Evolutionary conservation across 2,113 vertebrate genomes (phyloP).

Genomic region (Microcebus lehilahytsara): DNA sequence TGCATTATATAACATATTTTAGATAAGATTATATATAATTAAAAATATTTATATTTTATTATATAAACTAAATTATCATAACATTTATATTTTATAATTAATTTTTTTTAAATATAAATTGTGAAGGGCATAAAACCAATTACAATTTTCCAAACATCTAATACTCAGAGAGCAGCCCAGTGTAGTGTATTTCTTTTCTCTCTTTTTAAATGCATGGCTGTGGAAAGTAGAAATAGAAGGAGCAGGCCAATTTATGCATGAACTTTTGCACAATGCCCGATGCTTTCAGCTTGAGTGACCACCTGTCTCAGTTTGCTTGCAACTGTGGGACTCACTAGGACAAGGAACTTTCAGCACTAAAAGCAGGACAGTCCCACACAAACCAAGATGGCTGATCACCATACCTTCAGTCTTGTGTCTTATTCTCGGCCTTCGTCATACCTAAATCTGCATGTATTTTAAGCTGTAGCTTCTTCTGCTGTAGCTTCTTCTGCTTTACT

Average conservation of each 20-base stretch:
- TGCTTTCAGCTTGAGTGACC: neutral
- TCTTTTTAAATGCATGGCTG: neutral
- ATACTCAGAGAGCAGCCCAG: neutral
- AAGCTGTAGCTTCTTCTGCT: too few species aligned
- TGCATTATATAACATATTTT: neutral
- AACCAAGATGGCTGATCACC: neutral
- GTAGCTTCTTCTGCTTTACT: too few species aligned
- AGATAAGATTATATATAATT: neutral
- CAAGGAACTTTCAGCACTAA: neutral
- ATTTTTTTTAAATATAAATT: conserved; percentile 23
- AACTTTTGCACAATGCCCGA: neutral
- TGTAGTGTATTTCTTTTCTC: neutral
- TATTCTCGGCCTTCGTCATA: neutral
- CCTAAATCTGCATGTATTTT: too few species aligned
- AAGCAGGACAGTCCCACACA: neutral
- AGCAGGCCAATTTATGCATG: neutral
- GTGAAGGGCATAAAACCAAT: neutral
- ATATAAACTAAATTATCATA: neutral
- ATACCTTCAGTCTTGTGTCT: neutral
- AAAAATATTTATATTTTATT: neutral
- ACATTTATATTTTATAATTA: neutral
- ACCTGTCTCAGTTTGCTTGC: neutral
- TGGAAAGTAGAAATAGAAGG: neutral
- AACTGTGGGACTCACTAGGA: neutral
- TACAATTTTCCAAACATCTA: neutral